phyloP scores from a whole-genome alignment of 2,113 vertebrate species.

The Campylomormyrus tamandua region DNA sequence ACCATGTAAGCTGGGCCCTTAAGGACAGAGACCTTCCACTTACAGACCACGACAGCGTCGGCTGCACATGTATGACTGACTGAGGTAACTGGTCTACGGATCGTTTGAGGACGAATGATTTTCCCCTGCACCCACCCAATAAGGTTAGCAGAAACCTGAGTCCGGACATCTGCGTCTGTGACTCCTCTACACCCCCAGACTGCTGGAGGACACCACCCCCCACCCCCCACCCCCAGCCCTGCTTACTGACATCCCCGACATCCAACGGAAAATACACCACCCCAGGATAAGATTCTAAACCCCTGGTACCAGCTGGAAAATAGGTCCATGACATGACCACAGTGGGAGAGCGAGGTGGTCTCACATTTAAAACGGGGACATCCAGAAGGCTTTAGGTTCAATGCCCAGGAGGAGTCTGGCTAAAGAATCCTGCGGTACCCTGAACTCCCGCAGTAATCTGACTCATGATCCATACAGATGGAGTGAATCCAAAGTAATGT shows the following conservation, averaged over 20 bases:
- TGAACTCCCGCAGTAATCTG: neutral
- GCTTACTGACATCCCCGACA: neutral
- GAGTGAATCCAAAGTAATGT: neutral
- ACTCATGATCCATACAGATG: neutral
- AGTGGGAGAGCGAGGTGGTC: neutral
- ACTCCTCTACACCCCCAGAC: neutral
- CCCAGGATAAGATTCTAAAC: neutral
- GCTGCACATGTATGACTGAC: neutral
- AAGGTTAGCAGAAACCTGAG: neutral
- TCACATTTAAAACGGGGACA: neutral
- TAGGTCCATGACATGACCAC: neutral
- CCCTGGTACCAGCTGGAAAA: too few species aligned
- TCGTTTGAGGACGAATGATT: neutral
- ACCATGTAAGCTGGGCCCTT: neutral
- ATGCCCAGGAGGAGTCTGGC: neutral
- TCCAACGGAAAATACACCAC: neutral
- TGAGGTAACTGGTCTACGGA: neutral
- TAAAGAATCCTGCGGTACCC: neutral
- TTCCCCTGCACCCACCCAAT: neutral
- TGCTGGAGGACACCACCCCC: neutral
- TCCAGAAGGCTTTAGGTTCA: neutral
- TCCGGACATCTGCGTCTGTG: neutral
- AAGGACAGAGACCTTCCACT: neutral
- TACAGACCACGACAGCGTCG: neutral
- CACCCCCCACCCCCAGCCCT: neutral